Evolutionary conservation across 2,888 invertebrate species (phyloP).

Genomic region (Orgyia antiqua): DNA sequence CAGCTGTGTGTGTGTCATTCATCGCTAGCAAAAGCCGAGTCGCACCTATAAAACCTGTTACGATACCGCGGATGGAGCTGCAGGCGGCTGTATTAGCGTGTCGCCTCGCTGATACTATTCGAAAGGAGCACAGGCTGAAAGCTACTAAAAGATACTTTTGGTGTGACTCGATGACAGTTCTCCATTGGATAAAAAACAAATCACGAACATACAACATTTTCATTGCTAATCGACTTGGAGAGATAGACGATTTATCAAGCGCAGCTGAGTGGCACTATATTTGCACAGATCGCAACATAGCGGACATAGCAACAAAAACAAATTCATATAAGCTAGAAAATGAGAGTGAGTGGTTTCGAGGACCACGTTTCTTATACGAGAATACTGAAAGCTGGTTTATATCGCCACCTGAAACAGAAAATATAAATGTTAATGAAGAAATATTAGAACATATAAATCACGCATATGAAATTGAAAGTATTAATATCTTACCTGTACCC

Average conservation of each 20-base stretch:
- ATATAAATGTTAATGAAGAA: too few species aligned
- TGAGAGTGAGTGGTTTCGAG: too few species aligned
- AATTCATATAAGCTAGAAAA: too few species aligned
- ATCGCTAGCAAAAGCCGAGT: not conserved
- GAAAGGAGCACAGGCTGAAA: not conserved
- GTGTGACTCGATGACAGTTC: conserved; percentile 1
- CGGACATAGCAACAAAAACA: not conserved
- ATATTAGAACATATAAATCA: too few species aligned
- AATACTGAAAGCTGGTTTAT: too few species aligned
- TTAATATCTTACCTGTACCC: too few species aligned
- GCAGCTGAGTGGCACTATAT: too few species aligned
- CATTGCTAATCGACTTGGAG: not conserved
- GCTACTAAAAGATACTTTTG: too few species aligned
- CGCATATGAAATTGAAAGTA: too few species aligned
- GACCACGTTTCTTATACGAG: too few species aligned
- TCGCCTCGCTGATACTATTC: not conserved
- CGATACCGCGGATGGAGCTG: not conserved
- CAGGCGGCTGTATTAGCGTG: not conserved
- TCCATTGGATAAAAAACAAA: not conserved
- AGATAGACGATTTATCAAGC: not conserved
- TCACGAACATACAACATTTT: not conserved
- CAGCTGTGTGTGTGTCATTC: not conserved
- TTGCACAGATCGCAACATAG: not conserved
- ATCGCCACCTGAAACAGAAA: too few species aligned
- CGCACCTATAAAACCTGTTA: not conserved